Evolutionary conservation across 2,888 invertebrate genomes (phyloP).

Genomic region (Latheticus oryzae): DNA sequence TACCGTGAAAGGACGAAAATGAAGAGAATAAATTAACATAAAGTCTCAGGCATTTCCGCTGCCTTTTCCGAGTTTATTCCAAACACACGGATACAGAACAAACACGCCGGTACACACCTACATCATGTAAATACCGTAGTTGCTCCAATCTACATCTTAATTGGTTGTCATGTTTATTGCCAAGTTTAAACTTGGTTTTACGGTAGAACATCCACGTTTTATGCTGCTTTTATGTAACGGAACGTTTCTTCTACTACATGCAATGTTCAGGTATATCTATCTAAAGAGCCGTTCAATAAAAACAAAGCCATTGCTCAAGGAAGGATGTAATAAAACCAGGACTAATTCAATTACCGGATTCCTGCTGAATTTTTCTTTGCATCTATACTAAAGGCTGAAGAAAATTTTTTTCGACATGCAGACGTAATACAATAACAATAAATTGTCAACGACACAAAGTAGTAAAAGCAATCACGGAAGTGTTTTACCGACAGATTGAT

Average conservation of each 20-base stretch:
- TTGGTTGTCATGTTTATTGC: conserved; percentile 67
- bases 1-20: conserved; percentile 58
- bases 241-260: conserved; percentile 28
- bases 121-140: conserved; percentile 64
- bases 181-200: conserved; percentile 59
- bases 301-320: conserved; percentile 37
- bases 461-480: conserved; percentile 55
- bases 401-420: conserved; percentile 2
- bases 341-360: conserved; percentile 32
- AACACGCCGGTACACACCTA: conserved; percentile 61
- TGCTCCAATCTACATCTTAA: conserved; percentile 66
- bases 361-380: conserved; percentile 19
- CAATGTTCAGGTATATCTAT: conserved; percentile 39
- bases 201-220: conserved; percentile 46
- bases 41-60: conserved; percentile 57
- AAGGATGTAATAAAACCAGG: conserved; percentile 22
- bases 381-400: background rate
- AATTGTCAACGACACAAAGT: conserved; percentile 49
- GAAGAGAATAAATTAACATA: conserved; percentile 64
- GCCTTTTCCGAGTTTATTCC: conserved; percentile 63
- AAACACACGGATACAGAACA: conserved; percentile 62
- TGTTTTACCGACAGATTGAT: conserved; percentile 57
- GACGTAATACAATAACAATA: conserved; percentile 43
- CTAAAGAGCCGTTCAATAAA: conserved; percentile 36
- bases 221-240: conserved; percentile 45